Conservation (phyloP, 2,113 vertebrate genomes). For the Cichladusa arquata region DNA sequence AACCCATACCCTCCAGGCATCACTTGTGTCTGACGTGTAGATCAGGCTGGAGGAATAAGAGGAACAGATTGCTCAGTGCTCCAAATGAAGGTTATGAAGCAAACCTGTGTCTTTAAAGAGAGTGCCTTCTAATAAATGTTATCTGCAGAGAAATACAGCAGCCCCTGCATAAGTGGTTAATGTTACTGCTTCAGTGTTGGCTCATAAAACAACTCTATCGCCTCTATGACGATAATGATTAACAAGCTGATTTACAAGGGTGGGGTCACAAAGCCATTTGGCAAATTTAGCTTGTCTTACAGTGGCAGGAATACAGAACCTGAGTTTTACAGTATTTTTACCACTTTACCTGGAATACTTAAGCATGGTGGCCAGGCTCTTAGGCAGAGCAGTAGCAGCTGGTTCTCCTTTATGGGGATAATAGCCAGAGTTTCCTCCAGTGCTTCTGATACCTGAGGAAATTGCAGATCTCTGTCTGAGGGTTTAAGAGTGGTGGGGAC, state of each 20-base stretch:
- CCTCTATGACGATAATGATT: slow-evolving; percentile 56
- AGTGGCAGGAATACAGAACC: not conserved
- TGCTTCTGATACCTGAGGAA: not conserved
- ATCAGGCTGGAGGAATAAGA: not conserved
- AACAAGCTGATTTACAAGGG: slow-evolving; percentile 65
- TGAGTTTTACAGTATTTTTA: not conserved
- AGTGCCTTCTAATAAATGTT: slow-evolving; percentile 49
- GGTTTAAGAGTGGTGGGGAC: not conserved
- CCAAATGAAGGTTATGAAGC: not conserved
- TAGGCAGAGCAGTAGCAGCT: not conserved
- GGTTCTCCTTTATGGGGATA: not conserved
- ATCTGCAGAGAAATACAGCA: slow-evolving; percentile 54
- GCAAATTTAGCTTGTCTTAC: slow-evolving; percentile 20
- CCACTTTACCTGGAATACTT: not conserved
- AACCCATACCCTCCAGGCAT: slow-evolving; percentile 26
- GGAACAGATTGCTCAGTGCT: not conserved
- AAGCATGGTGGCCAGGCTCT: not conserved
- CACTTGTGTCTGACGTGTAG: not conserved
- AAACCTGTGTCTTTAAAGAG: slow-evolving; percentile 28
- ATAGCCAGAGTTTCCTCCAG: not conserved
- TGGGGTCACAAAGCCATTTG: slow-evolving; percentile 43
- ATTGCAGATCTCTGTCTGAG: not conserved
- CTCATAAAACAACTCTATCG: slow-evolving; percentile 56
- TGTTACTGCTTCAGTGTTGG: slow-evolving; percentile 50
- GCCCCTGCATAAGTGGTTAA: slow-evolving; percentile 32